These are phyloP conservation scores for Centruroides vittatus DNA, from an alignment of 1,140 invertebrate species.

Conservation along the genomic window DNA sequence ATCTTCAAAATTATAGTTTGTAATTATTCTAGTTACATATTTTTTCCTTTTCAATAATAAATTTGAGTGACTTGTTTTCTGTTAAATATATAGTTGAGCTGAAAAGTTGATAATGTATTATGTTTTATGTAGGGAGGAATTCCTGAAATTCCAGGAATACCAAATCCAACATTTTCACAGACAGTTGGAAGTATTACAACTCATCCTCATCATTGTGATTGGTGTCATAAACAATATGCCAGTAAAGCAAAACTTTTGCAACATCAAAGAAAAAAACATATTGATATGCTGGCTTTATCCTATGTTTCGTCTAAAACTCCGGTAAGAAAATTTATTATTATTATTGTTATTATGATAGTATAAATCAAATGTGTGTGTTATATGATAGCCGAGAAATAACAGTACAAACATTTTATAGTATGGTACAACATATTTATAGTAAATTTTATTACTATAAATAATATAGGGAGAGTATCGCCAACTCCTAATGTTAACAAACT, in stretches of 20 bases:
- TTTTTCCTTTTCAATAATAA: too few relatives aligned
- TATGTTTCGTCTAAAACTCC: constrained; percentile 3
- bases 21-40: too few relatives aligned
- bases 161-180: constrained; percentile 49
- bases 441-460: background rate
- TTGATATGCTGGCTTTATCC: constrained; percentile 27
- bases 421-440: background rate
- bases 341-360: background rate
- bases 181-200: constrained; percentile 57
- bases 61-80: too few relatives aligned
- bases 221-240: constrained; percentile 74
- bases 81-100: too few relatives aligned
- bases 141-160: constrained; percentile 32
- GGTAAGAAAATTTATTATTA: background rate
- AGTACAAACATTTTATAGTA: constrained; percentile 5
- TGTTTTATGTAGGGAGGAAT: constrained; percentile 23
- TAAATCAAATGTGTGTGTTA: background rate
- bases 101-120: too few relatives aligned
- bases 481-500: too few relatives aligned
- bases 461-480: too few relatives aligned
- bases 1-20: too few relatives aligned
- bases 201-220: constrained; percentile 55
- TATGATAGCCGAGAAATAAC: background rate
- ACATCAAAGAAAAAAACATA: constrained; percentile 63
- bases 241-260: constrained; percentile 64